Evolutionary conservation across 2,888 invertebrate genomes (phyloP).

Genomic region (Electrophaes corylata): DNA sequence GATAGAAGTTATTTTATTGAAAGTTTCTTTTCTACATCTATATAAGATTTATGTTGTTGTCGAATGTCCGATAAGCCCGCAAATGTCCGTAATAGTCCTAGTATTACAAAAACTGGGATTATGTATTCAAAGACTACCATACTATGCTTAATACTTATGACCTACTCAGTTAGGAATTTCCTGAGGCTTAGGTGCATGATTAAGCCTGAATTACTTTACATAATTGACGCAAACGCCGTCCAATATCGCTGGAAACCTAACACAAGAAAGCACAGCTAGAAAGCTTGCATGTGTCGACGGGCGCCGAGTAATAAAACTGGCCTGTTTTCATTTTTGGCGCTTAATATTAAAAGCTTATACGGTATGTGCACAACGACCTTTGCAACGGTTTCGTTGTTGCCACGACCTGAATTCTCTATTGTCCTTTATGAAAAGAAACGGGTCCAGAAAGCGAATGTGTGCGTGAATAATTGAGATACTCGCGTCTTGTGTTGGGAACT

Average conservation of each 20-base stretch:
- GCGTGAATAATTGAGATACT: constrained; percentile 79
- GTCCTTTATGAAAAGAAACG: constrained; percentile 77
- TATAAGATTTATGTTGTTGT: no score
- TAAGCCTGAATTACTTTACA: background rate
- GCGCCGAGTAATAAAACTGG: constrained; percentile 60
- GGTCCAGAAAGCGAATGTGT: constrained; percentile 71
- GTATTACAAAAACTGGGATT: no score
- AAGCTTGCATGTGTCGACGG: constrained; percentile 51
- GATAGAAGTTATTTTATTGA: no score
- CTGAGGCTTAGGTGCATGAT: background rate
- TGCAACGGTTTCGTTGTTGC: constrained; percentile 79
- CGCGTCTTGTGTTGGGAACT: constrained; percentile 63
- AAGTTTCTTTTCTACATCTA: no score
- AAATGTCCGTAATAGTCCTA: no score
- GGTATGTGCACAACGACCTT: constrained; percentile 59
- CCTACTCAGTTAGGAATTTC: background rate
- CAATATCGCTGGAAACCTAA: constrained; percentile 19
- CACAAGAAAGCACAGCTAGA: constrained; percentile 41
- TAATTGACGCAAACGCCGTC: constrained; percentile 11
- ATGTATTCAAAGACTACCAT: no score
- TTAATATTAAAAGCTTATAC: constrained; percentile 74
- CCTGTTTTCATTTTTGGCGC: constrained; percentile 53
- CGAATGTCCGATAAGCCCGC: no score
- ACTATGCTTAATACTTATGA: no score
- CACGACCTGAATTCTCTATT: constrained; percentile 77